Percentiles rank a stretch among this genome's conserved stretches.
These are phyloP conservation scores for Grammomys dolichurus DNA, from an alignment of 2,113 vertebrate species.

Conservation along the genomic window DNA sequence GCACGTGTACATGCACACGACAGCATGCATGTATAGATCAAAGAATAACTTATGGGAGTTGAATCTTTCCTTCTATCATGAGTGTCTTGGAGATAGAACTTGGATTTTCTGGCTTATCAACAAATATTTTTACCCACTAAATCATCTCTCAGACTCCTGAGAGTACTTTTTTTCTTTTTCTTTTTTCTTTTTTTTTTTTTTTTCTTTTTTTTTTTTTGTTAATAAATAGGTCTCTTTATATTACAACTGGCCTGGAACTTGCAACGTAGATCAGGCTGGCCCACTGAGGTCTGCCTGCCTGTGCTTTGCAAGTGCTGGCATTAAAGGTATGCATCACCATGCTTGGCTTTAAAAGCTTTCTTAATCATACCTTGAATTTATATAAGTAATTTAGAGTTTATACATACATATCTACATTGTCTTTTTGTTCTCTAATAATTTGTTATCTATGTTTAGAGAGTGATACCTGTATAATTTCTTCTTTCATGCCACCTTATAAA, in stretches of 20 bases:
- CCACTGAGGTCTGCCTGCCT: neutral
- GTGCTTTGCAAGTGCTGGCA: neutral
- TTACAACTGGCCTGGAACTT: neutral
- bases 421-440: neutral
- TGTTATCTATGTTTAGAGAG: slow-evolving; percentile 22
- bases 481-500: neutral
- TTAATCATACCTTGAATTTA: slow-evolving; percentile 30
- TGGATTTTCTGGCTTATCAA: neutral
- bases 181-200: neutral
- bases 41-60: neutral
- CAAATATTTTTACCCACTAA: neutral
- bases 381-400: neutral
- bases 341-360: neutral
- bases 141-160: neutral
- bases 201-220: too few relatives aligned
- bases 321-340: neutral
- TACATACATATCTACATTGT: slow-evolving; percentile 2
- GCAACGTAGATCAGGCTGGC: neutral
- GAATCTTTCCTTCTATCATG: neutral
- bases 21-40: neutral
- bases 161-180: neutral
- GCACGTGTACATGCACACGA: too few relatives aligned
- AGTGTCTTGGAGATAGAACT: neutral
- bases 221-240: neutral
- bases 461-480: neutral